phyloP scores from a whole-genome alignment of 2,888 invertebrate genomes.

The Apotomis turbidana region DNA sequence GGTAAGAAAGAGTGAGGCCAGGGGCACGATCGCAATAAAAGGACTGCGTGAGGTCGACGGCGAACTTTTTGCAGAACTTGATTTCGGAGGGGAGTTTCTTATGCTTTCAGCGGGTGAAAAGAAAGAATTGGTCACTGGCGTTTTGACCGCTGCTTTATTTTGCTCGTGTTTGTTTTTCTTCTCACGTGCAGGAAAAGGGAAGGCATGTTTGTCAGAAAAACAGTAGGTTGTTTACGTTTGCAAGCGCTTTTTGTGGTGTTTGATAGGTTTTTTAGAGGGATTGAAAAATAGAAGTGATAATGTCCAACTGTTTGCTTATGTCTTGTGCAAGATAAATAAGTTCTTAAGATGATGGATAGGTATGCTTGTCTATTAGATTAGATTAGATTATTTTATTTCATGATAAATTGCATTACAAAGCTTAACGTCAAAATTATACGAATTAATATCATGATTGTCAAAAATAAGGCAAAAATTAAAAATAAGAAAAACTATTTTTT shows the following conservation, averaged over 20 bases:
- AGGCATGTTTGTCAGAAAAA: conserved; percentile 7
- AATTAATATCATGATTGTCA: no score
- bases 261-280: no score
- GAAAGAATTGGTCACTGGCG: conserved; percentile 24
- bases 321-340: no score
- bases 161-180: conserved; percentile 5
- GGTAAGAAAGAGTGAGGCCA: conserved; percentile 79
- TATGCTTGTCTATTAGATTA: no score
- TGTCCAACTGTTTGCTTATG: no score
- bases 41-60: conserved; percentile 76
- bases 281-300: no score
- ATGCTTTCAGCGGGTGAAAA: conserved; percentile 17
- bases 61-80: conserved; percentile 64
- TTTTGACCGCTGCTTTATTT: conserved; percentile 16
- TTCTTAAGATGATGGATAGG: no score
- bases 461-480: no score
- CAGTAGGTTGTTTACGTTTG: neutral
- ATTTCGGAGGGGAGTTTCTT: conserved; percentile 51
- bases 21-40: conserved; percentile 78
- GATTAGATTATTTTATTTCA: no score
- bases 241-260: neutral
- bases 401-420: no score
- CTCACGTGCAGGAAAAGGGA: neutral
- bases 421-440: no score
- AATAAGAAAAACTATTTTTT: no score